Conservation (phyloP, 2,113 vertebrate species). For the Rhea americana region DNA sequence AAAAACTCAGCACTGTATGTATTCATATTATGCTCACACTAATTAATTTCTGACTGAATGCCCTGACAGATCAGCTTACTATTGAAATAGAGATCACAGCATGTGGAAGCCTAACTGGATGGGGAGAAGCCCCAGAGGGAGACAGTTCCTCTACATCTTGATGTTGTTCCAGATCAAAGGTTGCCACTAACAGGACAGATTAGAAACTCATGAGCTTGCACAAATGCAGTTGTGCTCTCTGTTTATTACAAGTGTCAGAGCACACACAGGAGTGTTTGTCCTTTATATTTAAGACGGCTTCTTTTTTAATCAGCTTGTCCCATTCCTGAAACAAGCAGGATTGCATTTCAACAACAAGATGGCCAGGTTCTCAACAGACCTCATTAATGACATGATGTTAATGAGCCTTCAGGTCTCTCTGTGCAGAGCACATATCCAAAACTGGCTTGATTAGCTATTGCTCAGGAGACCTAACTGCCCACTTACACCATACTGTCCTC, state of each 20-base stretch:
- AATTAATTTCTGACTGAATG: conserved; percentile 25
- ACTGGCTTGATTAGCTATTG: not conserved
- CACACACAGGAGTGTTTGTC: not conserved
- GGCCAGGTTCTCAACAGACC: not conserved
- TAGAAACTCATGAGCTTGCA: rapidly evolving
- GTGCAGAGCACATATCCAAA: not conserved
- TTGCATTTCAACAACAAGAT: not conserved
- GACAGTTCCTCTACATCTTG: not conserved
- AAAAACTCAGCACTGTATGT: not conserved
- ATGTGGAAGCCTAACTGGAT: conserved; percentile 1
- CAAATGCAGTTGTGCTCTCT: not conserved
- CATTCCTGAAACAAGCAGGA: not conserved
- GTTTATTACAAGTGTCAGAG: not conserved
- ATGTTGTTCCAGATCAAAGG: not conserved
- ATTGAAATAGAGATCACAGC: not conserved
- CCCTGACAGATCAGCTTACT: not conserved
- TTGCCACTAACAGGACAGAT: not conserved
- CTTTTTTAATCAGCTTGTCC: not conserved
- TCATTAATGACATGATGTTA: not conserved
- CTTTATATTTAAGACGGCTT: not conserved
- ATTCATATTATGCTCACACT: not conserved
- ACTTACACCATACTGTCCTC: rapidly evolving
- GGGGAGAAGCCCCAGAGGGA: conserved; percentile 6
- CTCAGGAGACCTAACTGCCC: not conserved
- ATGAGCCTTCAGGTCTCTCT: not conserved